phyloP scores from a whole-genome alignment of 2,888 invertebrate species.

The Plagodis pulveraria region DNA sequence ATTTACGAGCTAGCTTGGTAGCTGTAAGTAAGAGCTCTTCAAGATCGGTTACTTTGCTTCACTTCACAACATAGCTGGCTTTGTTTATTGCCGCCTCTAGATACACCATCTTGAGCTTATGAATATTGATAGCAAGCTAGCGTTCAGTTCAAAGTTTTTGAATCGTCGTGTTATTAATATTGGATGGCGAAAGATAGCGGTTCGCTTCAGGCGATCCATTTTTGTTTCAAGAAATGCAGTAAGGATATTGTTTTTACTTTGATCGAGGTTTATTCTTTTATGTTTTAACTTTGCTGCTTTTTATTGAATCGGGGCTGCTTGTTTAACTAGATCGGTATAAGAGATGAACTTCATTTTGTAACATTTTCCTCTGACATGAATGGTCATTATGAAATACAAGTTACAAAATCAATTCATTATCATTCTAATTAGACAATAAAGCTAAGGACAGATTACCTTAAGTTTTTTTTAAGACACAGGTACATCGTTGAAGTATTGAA shows the following conservation, averaged over 20 bases:
- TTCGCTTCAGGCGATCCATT: constrained; percentile 52
- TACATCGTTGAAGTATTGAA: too few relatives aligned
- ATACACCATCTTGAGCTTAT: constrained; percentile 73
- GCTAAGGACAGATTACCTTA: too few relatives aligned
- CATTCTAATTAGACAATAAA: too few relatives aligned
- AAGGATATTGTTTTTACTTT: constrained; percentile 30
- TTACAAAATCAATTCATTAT: too few relatives aligned
- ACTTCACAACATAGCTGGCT: constrained; percentile 59
- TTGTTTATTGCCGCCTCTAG: constrained; percentile 80
- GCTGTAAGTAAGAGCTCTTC: constrained; percentile 70
- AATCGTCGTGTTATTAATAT: constrained; percentile 67
- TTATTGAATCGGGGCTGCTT: constrained; percentile 8
- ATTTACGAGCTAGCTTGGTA: constrained; percentile 69
- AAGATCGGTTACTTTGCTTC: constrained; percentile 69
- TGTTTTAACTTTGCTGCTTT: constrained; percentile 22
- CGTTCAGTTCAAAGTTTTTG: constrained; percentile 71
- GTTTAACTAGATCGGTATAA: too few relatives aligned
- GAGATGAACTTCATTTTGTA: too few relatives aligned
- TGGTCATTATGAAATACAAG: too few relatives aligned
- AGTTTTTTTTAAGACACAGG: too few relatives aligned
- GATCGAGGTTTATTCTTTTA: constrained; percentile 31
- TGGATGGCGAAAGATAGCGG: constrained; percentile 57
- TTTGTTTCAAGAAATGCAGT: constrained; percentile 44
- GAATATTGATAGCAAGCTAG: constrained; percentile 79
- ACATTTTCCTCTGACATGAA: too few relatives aligned